Conservation (phyloP, 1,140 invertebrate genomes). For the Hesperophylax magnus region DNA sequence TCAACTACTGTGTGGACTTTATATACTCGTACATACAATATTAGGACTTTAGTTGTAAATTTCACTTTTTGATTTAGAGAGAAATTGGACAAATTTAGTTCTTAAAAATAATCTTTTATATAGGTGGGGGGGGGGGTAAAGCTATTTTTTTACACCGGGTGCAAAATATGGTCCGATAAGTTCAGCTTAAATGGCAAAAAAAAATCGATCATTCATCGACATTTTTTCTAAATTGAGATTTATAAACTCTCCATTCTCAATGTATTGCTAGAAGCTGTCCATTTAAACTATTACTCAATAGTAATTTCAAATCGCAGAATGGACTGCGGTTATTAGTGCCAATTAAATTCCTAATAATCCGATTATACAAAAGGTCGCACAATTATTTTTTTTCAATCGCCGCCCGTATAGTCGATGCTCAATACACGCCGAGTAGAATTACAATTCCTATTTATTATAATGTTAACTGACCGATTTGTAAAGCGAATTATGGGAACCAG, state of each 20-base stretch:
- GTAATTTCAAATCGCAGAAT: neutral
- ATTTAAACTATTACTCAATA: neutral
- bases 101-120: no score
- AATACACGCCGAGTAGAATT: neutral
- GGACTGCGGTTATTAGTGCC: neutral
- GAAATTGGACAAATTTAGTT: no score
- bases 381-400: conserved; percentile 14
- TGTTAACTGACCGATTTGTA: conserved; percentile 8
- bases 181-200: neutral
- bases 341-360: conserved; percentile 28
- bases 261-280: neutral
- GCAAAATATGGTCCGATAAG: neutral
- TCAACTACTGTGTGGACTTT: no score
- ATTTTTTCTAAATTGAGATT: neutral
- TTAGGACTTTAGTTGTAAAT: no score
- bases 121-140: no score
- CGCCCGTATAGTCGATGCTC: conserved; percentile 30
- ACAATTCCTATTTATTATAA: neutral
- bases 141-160: no score
- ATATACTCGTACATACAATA: no score
- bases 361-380: conserved; percentile 5
- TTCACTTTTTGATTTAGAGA: no score
- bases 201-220: neutral
- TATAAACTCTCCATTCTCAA: neutral
- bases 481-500: conserved; percentile 19